Percentiles rank a stretch among this genome's conserved stretches.
Conservation (phyloP, 1,140 invertebrate genomes). For the Drosophila teissieri region DNA sequence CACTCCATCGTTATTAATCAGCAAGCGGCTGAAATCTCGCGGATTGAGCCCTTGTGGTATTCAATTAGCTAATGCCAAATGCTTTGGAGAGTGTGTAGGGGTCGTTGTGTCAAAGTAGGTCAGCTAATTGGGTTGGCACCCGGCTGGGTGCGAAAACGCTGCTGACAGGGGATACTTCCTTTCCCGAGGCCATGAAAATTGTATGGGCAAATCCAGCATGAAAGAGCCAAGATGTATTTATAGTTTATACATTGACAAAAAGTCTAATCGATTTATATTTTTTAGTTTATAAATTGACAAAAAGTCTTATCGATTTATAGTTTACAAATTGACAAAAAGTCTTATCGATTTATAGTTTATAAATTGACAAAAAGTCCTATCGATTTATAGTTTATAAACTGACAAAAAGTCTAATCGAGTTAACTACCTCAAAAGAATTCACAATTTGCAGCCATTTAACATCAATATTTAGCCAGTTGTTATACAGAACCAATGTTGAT, state of each 20-base stretch:
- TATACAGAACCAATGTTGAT: background rate
- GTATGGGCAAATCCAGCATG: background rate
- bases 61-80: constrained; percentile 28
- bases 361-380: no score
- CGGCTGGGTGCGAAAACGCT: constrained; percentile 3
- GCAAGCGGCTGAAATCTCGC: constrained; percentile 5
- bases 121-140: constrained; percentile 36
- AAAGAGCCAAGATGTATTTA: background rate
- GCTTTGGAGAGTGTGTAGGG: background rate
- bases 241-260: no score
- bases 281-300: background rate
- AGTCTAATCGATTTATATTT: background rate
- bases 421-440: no score
- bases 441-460: no score
- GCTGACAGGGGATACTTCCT: constrained; percentile 2
- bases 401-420: no score
- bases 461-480: no score
- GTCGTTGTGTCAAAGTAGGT: constrained; percentile 23
- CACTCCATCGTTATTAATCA: constrained; percentile 23
- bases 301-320: background rate
- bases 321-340: no score
- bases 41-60: constrained; percentile 15
- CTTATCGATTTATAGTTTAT: background rate
- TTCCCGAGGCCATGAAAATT: background rate
- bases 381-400: no score